These are phyloP conservation scores for Apamea crenata DNA, from an alignment of 2,888 invertebrate species.

Conservation along the genomic window DNA sequence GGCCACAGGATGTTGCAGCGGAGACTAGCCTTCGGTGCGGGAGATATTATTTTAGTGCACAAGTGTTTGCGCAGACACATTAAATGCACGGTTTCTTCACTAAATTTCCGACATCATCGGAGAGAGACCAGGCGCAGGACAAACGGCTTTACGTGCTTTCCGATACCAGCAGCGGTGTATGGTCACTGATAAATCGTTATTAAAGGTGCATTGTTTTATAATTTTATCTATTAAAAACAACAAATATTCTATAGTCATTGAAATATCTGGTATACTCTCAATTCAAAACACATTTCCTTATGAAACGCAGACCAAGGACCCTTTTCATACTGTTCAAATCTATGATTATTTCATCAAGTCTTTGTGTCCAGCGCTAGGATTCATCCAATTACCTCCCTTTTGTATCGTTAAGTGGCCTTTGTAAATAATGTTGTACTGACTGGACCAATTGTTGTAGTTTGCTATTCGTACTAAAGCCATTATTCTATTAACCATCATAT, in stretches of 20 bases:
- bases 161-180: too few species aligned
- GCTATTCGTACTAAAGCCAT: not conserved
- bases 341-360: slow-evolving; percentile 33
- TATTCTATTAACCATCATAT: not conserved
- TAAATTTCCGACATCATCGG: too few species aligned
- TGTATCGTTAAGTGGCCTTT: slow-evolving; percentile 26
- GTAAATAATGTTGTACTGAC: not conserved
- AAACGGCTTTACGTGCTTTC: too few species aligned
- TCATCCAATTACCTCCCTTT: slow-evolving; percentile 28
- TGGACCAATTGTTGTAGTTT: not conserved
- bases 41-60: too few species aligned
- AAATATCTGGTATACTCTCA: not conserved
- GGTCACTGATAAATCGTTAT: too few species aligned
- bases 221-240: not conserved
- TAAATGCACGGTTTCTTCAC: too few species aligned
- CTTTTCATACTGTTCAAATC: not conserved
- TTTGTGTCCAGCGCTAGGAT: slow-evolving; percentile 19
- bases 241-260: not conserved
- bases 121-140: too few species aligned
- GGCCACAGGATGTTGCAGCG: not conserved
- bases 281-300: not conserved
- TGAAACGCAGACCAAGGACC: not conserved
- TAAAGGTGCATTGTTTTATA: not conserved
- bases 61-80: too few species aligned
- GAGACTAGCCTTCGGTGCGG: too few species aligned